Evolutionary conservation across 2,888 invertebrate species (phyloP), one percentile per base, ranked within the genome.

Genomic region (Heliconius erato): DNA sequence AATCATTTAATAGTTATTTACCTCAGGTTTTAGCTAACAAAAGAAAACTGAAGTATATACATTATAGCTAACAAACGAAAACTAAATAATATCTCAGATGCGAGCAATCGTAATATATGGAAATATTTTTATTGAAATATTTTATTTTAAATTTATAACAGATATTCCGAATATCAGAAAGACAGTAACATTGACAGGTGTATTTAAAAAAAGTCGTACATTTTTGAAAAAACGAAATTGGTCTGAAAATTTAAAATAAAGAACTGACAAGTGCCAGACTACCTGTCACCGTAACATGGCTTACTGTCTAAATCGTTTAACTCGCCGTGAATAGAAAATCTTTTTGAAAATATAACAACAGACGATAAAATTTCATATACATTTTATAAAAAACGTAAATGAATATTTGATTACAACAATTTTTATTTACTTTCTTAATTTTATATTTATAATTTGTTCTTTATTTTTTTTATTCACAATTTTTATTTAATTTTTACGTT

Each of bases 261-360:
- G 44, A 72, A 16, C 72, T 44, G 72, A 72, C 72, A 44, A 72
- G 44, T 44, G 72, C 72, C 72, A 44, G 44, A 26, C 72, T 44
- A 26, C 7, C 44, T 72, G 44, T 72, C 72, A 44, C 40, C n/a
- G 72, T 44, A 26, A 72, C 72, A 72, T 72, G 72, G 44, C 72
- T 72, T 26, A 72, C 44, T 72, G 44, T 72, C 72, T 26, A 26
- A 26, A 44, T 72, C 26, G 72, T 72, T 44, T 44, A 72, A 72
- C 7, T 72, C 16, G 26, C 44, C 44, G 16, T 40, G 40, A 19
- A 69, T 69, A 69, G 26, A 72, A 72, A 44, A 26, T 44, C 67
- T 26, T 14, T 72, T 44, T 71, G n/a, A 23, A n/a, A 40, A 71
- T 40, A 40, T 40, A 71, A 6, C 28, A 7, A 16, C 67, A 67